phyloP scores from a whole-genome alignment of 1,140 invertebrate species.

The Drosophila rufa region DNA sequence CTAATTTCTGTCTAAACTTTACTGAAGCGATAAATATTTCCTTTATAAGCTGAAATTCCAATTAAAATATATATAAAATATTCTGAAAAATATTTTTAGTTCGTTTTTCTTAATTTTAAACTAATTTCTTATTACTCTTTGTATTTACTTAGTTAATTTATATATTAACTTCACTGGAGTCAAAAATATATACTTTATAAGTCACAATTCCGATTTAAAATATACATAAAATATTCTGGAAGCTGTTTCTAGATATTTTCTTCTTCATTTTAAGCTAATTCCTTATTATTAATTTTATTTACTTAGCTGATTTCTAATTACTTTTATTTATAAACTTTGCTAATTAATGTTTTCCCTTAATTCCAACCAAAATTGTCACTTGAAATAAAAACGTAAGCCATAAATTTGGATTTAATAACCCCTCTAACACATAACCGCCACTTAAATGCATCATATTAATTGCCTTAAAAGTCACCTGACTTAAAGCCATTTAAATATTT shows the following conservation, averaged over 20 bases:
- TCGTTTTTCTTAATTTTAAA: too few relatives aligned
- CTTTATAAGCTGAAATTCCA: not conserved
- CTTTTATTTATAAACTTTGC: not conserved
- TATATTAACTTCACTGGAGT: too few relatives aligned
- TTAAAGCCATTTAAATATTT: conserved; percentile 24
- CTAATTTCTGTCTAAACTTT: too few relatives aligned
- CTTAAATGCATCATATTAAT: conserved; percentile 34
- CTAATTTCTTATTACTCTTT: too few relatives aligned
- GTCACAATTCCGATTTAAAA: not conserved
- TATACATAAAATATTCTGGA: not conserved
- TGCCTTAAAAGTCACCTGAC: conserved; percentile 27
- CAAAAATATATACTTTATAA: too few relatives aligned
- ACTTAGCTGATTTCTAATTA: not conserved
- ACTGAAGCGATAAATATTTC: too few relatives aligned
- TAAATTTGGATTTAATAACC: conserved; percentile 13
- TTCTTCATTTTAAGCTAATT: not conserved
- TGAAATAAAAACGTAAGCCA: conserved; percentile 12
- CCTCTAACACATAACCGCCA: conserved; percentile 19
- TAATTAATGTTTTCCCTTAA: not conserved
- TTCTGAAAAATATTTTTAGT: too few relatives aligned
- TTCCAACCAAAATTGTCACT: conserved; percentile 2
- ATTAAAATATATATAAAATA: too few relatives aligned
- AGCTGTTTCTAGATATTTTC: not conserved
- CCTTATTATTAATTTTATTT: not conserved
- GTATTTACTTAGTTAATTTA: too few relatives aligned